These are phyloP conservation scores for Schizothorax lantsangensis DNA, from an alignment of 2,797 vertebrate species.

Conservation along the genomic window DNA sequence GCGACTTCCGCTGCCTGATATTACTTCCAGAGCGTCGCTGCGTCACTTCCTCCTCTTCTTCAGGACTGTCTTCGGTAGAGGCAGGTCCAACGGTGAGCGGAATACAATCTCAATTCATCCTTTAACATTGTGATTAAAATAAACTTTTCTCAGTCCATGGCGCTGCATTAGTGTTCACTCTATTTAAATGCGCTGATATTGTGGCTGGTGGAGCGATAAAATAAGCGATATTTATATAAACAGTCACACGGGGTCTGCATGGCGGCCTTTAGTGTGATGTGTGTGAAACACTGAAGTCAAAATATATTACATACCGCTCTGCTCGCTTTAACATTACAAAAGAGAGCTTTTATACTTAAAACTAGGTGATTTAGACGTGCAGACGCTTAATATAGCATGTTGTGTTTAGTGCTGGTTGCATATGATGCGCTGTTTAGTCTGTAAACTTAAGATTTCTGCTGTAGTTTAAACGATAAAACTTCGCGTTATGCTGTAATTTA, in stretches of 20 bases:
- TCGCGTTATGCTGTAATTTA: background rate
- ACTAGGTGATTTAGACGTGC: fast-evolving
- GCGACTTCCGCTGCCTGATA: slow-evolving; percentile 39
- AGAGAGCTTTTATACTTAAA: fast-evolving
- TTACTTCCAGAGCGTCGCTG: slow-evolving; percentile 53
- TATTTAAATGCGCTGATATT: background rate
- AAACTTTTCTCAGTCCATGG: fast-evolving
- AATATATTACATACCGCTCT: too few species aligned
- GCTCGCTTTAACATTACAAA: too few species aligned
- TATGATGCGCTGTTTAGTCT: background rate
- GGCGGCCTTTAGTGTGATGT: background rate
- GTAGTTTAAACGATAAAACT: background rate
- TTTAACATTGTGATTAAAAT: background rate
- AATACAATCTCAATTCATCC: slow-evolving; percentile 61
- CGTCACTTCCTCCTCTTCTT: slow-evolving; percentile 60
- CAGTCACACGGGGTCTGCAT: background rate
- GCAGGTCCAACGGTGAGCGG: slow-evolving; percentile 59
- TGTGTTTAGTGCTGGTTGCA: background rate
- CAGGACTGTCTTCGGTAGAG: slow-evolving; percentile 59
- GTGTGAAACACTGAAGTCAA: background rate
- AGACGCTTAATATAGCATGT: too few species aligned
- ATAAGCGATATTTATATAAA: background rate
- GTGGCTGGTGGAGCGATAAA: fast-evolving
- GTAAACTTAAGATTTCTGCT: fast-evolving
- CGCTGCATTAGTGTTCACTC: background rate